Conservation (phyloP, 2,888 invertebrate species). For the Thymelicus lineola region DNA sequence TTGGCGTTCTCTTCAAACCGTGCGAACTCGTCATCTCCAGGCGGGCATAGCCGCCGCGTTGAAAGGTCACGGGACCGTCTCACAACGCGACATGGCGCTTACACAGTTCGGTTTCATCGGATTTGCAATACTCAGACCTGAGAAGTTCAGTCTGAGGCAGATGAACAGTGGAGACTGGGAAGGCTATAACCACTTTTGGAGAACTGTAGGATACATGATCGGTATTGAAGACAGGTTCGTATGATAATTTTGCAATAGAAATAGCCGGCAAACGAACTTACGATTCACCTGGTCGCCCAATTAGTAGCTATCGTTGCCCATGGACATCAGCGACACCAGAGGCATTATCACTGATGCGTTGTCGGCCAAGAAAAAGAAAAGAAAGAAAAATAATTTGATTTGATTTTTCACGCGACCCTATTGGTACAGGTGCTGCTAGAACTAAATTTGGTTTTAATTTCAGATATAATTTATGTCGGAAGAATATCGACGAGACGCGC, state of each 20-base stretch:
- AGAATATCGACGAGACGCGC: slow-evolving; percentile 83
- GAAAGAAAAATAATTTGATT: no score
- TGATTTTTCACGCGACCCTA: no score
- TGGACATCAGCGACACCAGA: no score
- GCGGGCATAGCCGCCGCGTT: slow-evolving; percentile 74
- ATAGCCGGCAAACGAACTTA: no score
- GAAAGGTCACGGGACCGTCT: slow-evolving; percentile 80
- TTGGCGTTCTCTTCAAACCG: slow-evolving; percentile 86
- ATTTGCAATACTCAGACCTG: slow-evolving; percentile 84
- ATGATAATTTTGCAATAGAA: neutral
- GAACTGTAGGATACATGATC: slow-evolving; percentile 89
- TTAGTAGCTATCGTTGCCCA: no score
- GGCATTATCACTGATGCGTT: no score
- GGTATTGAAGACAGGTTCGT: slow-evolving; percentile 90
- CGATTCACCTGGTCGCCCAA: no score
- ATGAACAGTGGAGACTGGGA: slow-evolving; percentile 85
- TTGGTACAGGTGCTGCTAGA: no score
- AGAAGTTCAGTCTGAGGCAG: slow-evolving; percentile 85
- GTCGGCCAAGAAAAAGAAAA: no score
- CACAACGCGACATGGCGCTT: slow-evolving; percentile 91
- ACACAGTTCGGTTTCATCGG: slow-evolving; percentile 94
- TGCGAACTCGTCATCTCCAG: slow-evolving; percentile 86
- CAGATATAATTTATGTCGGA: slow-evolving; percentile 87
- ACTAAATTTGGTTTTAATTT: slow-evolving; percentile 35
- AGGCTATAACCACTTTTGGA: slow-evolving; percentile 91